These are phyloP conservation scores for Amorpha juglandis DNA, from an alignment of 2,888 invertebrate species.

Conservation along the genomic window DNA sequence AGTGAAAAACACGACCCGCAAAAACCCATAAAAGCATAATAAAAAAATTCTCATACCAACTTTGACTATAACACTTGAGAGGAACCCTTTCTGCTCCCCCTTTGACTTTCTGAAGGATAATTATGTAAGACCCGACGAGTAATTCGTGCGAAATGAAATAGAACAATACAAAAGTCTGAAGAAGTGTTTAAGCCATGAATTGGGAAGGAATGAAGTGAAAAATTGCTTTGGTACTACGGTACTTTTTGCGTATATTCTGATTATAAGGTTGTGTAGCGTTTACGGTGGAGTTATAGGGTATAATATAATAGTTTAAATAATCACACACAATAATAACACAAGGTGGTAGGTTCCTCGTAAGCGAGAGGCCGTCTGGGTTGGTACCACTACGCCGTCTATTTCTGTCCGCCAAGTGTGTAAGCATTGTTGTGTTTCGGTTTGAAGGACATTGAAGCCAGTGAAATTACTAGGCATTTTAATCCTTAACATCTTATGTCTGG, in stretches of 20 bases:
- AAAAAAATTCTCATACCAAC: constrained; percentile 30
- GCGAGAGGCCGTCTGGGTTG: too few species aligned
- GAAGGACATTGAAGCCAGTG: too few species aligned
- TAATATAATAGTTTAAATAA: neutral
- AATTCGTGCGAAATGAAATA: constrained; percentile 26
- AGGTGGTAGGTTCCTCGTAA: too few species aligned
- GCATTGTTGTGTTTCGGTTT: too few species aligned
- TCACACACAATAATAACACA: too few species aligned
- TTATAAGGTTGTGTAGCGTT: neutral
- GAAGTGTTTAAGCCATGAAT: constrained; percentile 23
- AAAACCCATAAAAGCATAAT: constrained; percentile 8
- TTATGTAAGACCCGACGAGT: constrained; percentile 25
- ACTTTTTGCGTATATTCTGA: neutral
- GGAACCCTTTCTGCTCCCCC: constrained; percentile 34
- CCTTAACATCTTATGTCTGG: too few species aligned
- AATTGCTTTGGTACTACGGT: neutral
- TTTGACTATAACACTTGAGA: constrained; percentile 39
- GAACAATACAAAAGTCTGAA: constrained; percentile 21
- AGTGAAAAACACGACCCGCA: neutral
- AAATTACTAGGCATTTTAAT: too few species aligned
- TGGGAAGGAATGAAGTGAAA: constrained; percentile 18
- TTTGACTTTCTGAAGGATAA: constrained; percentile 34
- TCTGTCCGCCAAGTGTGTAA: too few species aligned
- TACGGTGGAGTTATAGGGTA: neutral
- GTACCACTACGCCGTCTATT: too few species aligned